Evolutionary conservation across 2,113 vertebrate species (phyloP).

Genomic region (Dasyprocta punctata): DNA sequence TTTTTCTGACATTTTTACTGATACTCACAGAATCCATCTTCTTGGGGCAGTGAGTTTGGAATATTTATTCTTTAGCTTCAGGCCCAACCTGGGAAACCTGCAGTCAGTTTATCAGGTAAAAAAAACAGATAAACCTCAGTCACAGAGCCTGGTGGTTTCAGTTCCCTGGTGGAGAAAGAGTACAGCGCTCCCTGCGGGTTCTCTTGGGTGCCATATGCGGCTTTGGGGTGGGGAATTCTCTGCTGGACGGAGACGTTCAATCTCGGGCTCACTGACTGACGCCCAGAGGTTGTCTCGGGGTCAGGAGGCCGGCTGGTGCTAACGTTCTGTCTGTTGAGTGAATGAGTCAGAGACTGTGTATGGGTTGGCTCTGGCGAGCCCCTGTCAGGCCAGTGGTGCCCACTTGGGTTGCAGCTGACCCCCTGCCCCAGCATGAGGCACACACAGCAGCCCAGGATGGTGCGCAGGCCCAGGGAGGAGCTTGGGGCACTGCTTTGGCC

Average conservation of each 20-base stretch:
- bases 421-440: no score
- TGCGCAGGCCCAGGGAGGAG: neutral
- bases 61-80: neutral
- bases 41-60: neutral
- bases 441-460: neutral
- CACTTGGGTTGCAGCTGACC: no score
- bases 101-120: neutral
- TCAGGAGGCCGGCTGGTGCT: neutral
- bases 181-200: neutral
- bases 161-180: neutral
- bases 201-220: neutral
- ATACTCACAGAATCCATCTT: neutral
- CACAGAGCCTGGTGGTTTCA: neutral
- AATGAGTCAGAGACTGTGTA: neutral
- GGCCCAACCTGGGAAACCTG: neutral
- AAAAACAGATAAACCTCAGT: neutral
- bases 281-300: neutral
- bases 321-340: no score
- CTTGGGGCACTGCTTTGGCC: neutral
- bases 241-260: no score
- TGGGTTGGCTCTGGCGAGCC: accelerated
- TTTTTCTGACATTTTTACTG: neutral
- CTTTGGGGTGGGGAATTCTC: neutral
- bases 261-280: neutral
- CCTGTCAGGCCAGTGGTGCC: neutral